Percentiles rank a stretch among this genome's conserved stretches.
Evolutionary conservation across 2,797 vertebrate species (phyloP).

Genomic region (Helostoma temminkii): DNA sequence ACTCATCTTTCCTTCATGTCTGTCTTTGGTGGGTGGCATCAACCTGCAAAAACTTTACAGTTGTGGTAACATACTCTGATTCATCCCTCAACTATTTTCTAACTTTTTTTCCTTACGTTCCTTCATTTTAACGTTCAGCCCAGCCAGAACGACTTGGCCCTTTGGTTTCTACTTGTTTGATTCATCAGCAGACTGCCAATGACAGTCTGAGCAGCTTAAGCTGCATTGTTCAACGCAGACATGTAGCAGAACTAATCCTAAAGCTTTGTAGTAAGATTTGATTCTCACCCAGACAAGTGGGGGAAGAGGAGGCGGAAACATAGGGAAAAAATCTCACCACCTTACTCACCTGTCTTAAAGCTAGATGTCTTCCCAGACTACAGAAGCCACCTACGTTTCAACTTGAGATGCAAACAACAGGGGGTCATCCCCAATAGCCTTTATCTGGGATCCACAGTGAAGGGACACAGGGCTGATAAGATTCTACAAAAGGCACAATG

Average conservation of each 20-base stretch:
- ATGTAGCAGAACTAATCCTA: constrained; percentile 38
- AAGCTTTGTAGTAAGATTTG: constrained; percentile 14
- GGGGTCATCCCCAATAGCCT: too few species aligned
- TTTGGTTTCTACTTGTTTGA: not conserved
- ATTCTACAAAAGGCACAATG: too few species aligned
- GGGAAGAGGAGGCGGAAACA: too few species aligned
- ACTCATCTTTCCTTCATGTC: constrained; percentile 16
- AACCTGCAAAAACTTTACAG: constrained; percentile 6
- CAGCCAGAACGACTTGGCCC: constrained; percentile 11
- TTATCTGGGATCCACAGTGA: too few species aligned
- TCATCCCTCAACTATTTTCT: not conserved
- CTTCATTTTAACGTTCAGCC: constrained; percentile 12
- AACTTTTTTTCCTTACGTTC: not conserved
- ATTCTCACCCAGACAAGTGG: not conserved
- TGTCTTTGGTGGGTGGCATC: constrained; percentile 3
- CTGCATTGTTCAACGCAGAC: constrained; percentile 12
- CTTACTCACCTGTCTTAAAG: not conserved
- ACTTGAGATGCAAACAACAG: too few species aligned
- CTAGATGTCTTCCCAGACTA: too few species aligned
- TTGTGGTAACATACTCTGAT: not conserved
- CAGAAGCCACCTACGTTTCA: too few species aligned
- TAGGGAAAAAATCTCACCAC: not conserved
- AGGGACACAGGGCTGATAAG: too few species aligned
- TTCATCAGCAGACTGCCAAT: constrained; percentile 13
- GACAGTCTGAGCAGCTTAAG: constrained; percentile 6